Percentiles rank a stretch among this genome's conserved stretches.
Evolutionary conservation across 2,113 vertebrate genomes (phyloP).

Genomic region (Nothobranchius furzeri): DNA sequence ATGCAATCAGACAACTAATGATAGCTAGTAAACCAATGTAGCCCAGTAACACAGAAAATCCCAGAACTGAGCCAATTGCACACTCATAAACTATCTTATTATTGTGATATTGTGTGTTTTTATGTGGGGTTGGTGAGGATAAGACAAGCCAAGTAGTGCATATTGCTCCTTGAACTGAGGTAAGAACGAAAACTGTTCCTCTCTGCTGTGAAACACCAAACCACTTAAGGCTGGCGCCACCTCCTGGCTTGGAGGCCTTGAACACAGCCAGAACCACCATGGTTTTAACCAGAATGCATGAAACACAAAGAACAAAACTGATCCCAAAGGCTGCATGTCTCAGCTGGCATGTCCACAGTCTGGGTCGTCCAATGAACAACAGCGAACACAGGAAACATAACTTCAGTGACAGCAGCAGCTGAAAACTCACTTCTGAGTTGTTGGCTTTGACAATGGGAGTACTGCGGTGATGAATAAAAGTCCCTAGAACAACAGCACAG

Average conservation of each 20-base stretch:
- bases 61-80: conserved; percentile 62
- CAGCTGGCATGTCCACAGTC: conserved; percentile 33
- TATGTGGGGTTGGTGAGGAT: conserved; percentile 47
- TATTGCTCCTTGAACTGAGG: conserved; percentile 64
- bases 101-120: conserved; percentile 51
- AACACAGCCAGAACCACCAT: conserved; percentile 68
- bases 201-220: conserved; percentile 70
- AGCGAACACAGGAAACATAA: conserved; percentile 11
- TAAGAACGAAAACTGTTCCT: conserved; percentile 64
- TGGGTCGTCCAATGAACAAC: conserved; percentile 28
- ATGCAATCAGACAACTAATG: conserved; percentile 72
- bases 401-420: conserved; percentile 8
- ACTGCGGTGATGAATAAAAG: conserved; percentile 54
- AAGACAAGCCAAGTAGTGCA: conserved; percentile 69
- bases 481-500: conserved; percentile 46
- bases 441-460: conserved; percentile 50
- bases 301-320: conserved; percentile 30
- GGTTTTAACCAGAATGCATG: conserved; percentile 28
- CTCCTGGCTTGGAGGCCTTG: conserved; percentile 66
- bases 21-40: conserved; percentile 74
- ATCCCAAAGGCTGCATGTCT: conserved; percentile 28
- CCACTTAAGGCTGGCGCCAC: conserved; percentile 56
- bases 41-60: conserved; percentile 63
- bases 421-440: conserved; percentile 21
- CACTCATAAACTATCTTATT: conserved; percentile 75